These are phyloP conservation scores for Peromyscus leucopus DNA, from an alignment of 2,113 vertebrate species.

Conservation along the genomic window DNA sequence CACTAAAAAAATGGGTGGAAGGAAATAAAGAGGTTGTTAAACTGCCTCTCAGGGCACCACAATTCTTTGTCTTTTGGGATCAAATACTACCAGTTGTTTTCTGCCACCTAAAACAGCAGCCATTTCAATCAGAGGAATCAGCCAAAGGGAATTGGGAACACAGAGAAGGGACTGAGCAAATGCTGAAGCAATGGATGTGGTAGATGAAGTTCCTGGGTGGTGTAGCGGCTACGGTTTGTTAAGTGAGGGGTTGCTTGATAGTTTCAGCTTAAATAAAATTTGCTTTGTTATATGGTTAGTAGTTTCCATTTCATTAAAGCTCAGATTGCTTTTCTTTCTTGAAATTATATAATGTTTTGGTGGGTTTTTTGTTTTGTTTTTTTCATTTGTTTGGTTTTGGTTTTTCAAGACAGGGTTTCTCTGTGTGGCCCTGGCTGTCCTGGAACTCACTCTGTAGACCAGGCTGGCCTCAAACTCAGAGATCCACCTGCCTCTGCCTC, in stretches of 20 bases:
- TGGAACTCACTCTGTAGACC: no score
- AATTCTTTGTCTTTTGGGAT: not conserved
- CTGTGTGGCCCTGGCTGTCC: no score
- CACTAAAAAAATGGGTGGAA: not conserved
- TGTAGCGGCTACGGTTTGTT: not conserved
- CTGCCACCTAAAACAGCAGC: not conserved
- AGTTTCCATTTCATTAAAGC: constrained; percentile 5
- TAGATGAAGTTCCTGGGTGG: not conserved
- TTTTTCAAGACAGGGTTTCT: no score
- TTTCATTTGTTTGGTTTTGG: no score
- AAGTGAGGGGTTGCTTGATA: not conserved
- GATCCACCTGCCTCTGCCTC: no score
- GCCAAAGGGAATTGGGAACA: not conserved
- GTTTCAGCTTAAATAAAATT: constrained; percentile 9
- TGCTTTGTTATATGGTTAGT: not conserved
- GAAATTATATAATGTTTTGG: not conserved
- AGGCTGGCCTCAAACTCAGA: no score
- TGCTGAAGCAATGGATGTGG: not conserved
- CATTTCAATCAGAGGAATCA: not conserved
- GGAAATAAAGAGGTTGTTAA: not conserved
- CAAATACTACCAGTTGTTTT: not conserved
- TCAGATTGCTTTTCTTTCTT: not conserved
- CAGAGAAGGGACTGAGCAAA: not conserved
- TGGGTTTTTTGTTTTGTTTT: no score
- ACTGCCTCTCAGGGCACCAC: not conserved